These are phyloP conservation scores for Agraylea sexmaculata DNA, from an alignment of 1,140 invertebrate genomes.

Conservation along the genomic window DNA sequence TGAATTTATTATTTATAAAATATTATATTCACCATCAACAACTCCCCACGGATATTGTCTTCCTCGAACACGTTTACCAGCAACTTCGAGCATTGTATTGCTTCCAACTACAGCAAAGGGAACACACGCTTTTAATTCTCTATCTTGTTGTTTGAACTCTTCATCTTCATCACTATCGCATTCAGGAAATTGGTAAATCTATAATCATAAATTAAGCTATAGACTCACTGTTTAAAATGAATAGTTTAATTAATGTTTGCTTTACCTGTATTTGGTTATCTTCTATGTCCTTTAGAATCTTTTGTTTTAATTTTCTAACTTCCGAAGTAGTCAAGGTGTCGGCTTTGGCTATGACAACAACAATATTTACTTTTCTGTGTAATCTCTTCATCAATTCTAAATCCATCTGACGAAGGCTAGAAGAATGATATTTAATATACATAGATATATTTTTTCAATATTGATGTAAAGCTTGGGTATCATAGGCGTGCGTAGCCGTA, in stretches of 20 bases:
- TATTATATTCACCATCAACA: conserved; percentile 62
- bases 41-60: conserved; percentile 97
- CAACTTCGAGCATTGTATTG: conserved; percentile 85
- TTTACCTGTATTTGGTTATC: conserved; percentile 71
- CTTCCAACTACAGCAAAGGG: conserved; percentile 96
- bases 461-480: conserved; percentile 1
- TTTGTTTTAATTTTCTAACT: conserved; percentile 78
- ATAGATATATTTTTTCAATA: neutral
- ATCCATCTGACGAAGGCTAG: conserved; percentile 85
- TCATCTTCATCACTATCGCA: conserved; percentile 91
- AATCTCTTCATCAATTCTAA: conserved; percentile 88
- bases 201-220: neutral
- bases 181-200: conserved; percentile 93
- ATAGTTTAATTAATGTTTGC: conserved; percentile 1
- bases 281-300: conserved; percentile 66
- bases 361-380: conserved; percentile 93
- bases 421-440: conserved; percentile 20
- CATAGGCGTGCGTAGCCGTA: no score
- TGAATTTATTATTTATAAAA: neutral
- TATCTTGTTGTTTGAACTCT: conserved; percentile 83
- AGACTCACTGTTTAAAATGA: neutral
- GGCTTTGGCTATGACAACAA: conserved; percentile 95
- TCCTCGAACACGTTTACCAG: conserved; percentile 78
- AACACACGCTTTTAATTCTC: conserved; percentile 77
- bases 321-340: conserved; percentile 88